These are phyloP conservation scores for Emmelina monodactyla DNA, from an alignment of 2,888 invertebrate species.

Conservation along the genomic window DNA sequence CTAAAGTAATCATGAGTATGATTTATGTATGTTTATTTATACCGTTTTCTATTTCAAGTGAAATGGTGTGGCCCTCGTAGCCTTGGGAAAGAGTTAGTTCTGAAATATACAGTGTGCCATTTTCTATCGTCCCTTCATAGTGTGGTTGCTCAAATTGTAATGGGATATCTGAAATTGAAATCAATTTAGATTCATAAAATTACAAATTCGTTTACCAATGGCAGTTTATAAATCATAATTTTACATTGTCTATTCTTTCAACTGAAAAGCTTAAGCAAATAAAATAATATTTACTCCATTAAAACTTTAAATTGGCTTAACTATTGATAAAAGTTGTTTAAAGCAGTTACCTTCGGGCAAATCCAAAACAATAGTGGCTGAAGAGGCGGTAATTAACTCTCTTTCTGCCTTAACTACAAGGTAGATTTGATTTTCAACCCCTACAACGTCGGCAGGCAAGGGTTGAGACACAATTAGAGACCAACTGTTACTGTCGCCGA, in stretches of 20 bases:
- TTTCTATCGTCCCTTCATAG: conserved; percentile 32
- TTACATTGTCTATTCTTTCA: too few relatives aligned
- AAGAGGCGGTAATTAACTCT: conserved; percentile 36
- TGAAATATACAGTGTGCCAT: conserved; percentile 24
- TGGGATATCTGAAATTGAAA: conserved; percentile 28
- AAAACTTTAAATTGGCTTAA: too few relatives aligned
- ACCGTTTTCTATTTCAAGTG: conserved; percentile 11
- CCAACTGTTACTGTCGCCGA: conserved; percentile 21
- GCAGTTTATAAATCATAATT: too few relatives aligned
- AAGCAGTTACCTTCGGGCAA: conserved; percentile 36
- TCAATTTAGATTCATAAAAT: too few relatives aligned
- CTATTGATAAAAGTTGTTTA: too few relatives aligned
- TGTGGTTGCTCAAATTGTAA: conserved; percentile 28
- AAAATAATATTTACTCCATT: too few relatives aligned
- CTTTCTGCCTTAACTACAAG: conserved; percentile 36
- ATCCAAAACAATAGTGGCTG: conserved; percentile 36
- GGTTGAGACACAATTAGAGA: conserved; percentile 23
- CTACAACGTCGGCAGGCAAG: conserved; percentile 23
- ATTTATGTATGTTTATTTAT: too few relatives aligned
- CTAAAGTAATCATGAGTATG: too few relatives aligned
- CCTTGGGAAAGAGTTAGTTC: conserved; percentile 29
- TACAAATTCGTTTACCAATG: too few relatives aligned
- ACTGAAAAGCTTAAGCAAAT: too few relatives aligned
- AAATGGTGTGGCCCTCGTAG: conserved; percentile 22
- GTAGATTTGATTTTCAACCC: conserved; percentile 24